Evolutionary conservation across 2,888 invertebrate genomes (phyloP).

Genomic region (Palloptera scutellata): DNA sequence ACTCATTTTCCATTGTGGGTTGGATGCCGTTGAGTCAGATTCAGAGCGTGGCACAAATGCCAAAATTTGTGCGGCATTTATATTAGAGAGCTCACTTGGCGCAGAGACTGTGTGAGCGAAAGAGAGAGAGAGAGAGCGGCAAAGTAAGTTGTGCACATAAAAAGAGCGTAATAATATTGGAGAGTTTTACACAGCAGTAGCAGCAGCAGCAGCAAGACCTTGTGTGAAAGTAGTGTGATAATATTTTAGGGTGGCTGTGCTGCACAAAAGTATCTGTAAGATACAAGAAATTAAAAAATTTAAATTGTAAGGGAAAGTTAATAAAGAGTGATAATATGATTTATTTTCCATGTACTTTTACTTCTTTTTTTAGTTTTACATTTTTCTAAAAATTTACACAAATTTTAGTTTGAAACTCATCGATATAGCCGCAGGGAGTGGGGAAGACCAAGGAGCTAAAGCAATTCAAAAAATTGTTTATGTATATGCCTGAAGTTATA

Average conservation of each 20-base stretch:
- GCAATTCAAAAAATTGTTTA: too few relatives aligned
- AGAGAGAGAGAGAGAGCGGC: constrained; percentile 4
- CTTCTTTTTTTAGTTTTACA: too few relatives aligned
- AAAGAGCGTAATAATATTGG: neutral
- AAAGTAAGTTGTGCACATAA: neutral
- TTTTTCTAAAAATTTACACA: too few relatives aligned
- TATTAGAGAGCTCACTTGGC: neutral
- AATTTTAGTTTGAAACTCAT: too few relatives aligned
- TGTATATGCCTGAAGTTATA: too few relatives aligned
- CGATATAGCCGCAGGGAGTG: too few relatives aligned
- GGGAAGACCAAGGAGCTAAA: too few relatives aligned
- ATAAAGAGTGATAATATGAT: too few relatives aligned
- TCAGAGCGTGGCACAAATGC: neutral
- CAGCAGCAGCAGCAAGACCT: neutral
- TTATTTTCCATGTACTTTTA: too few relatives aligned
- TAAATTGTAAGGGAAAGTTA: neutral
- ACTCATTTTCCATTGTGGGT: too few relatives aligned
- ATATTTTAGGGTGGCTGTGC: constrained; percentile 7
- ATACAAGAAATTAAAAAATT: neutral
- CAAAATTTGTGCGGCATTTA: neutral
- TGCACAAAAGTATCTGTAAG: constrained; percentile 1
- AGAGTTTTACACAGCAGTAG: neutral
- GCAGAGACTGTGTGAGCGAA: neutral
- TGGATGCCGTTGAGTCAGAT: too few relatives aligned
- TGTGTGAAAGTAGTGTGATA: neutral